These are phyloP conservation scores for Rhinoptilus africanus DNA, from an alignment of 2,113 vertebrate genomes.

Conservation along the genomic window DNA sequence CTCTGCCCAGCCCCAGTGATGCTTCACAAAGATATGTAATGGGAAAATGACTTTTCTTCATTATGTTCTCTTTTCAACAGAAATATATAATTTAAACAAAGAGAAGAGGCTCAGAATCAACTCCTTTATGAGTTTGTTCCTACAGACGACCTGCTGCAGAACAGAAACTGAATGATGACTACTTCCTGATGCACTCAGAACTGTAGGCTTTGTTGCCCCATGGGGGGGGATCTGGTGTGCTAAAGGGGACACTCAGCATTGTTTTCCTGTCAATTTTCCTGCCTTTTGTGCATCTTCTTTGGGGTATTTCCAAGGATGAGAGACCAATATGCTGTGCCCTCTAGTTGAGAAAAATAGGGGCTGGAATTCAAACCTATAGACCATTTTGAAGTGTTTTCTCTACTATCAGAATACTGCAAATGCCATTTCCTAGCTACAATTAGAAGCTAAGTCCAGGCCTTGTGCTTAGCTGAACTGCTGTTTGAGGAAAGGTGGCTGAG, in stretches of 20 bases:
- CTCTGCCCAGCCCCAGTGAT: neutral
- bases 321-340: slow-evolving; percentile 16
- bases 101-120: slow-evolving; percentile 44
- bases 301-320: neutral
- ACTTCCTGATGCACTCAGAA: slow-evolving; percentile 52
- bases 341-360: slow-evolving; percentile 30
- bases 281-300: slow-evolving; percentile 32
- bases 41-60: neutral
- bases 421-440: slow-evolving; percentile 53
- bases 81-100: slow-evolving; percentile 30
- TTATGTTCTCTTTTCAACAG: slow-evolving; percentile 10
- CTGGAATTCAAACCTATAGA: slow-evolving; percentile 35
- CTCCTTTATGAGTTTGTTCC: slow-evolving; percentile 37
- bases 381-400: slow-evolving; percentile 17
- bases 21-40: neutral
- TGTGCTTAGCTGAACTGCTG: slow-evolving; percentile 58
- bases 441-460: slow-evolving; percentile 54
- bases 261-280: slow-evolving; percentile 40
- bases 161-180: slow-evolving; percentile 44
- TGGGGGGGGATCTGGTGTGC: neutral
- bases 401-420: slow-evolving; percentile 21
- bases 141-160: slow-evolving; percentile 53
- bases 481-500: slow-evolving; percentile 56
- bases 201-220: slow-evolving; percentile 43
- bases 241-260: neutral